A percentile compares a stretch with the other conserved stretches of the same genome.
Conservation (phyloP, 53 echinoderm and acorn worm species). For the Temnopleurus reevesii region DNA sequence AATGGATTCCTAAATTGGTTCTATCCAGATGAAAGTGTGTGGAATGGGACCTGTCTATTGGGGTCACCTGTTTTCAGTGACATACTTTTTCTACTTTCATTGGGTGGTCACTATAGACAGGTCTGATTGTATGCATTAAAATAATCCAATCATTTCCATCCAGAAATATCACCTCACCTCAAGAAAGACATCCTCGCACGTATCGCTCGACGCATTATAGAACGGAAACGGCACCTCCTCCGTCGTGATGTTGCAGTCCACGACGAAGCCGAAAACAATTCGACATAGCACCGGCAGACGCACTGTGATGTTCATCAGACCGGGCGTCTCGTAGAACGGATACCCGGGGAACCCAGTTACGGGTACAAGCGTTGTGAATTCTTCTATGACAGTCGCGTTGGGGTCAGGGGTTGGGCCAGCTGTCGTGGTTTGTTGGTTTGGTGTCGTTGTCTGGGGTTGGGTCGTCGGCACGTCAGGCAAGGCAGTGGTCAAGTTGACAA, state of each 20-base stretch:
- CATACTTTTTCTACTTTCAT: neutral
- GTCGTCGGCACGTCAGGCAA: neutral
- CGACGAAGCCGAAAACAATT: conserved; percentile 39
- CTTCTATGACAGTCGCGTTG: conserved; percentile 7
- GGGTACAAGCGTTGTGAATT: neutral
- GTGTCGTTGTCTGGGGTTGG: conserved; percentile 19
- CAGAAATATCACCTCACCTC: conserved; percentile 47
- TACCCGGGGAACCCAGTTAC: neutral
- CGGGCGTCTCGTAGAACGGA: conserved; percentile 55
- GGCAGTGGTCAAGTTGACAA: conserved; percentile 65
- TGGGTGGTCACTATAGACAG: too few species aligned
- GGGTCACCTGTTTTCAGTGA: neutral
- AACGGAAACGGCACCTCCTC: conserved; percentile 25
- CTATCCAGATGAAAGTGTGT: too few species aligned
- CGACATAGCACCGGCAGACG: conserved; percentile 54
- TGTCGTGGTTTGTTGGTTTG: neutral
- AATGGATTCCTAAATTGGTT: too few species aligned
- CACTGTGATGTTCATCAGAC: conserved; percentile 52
- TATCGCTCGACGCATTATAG: conserved; percentile 53
- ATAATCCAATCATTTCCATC: neutral
- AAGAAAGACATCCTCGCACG: conserved; percentile 64
- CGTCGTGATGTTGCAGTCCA: conserved; percentile 63
- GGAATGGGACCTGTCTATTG: too few species aligned
- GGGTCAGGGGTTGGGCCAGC: neutral
- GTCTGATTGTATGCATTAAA: neutral